phyloP scores from a whole-genome alignment of 2,797 vertebrate genomes.

The Macropodus opercularis region DNA sequence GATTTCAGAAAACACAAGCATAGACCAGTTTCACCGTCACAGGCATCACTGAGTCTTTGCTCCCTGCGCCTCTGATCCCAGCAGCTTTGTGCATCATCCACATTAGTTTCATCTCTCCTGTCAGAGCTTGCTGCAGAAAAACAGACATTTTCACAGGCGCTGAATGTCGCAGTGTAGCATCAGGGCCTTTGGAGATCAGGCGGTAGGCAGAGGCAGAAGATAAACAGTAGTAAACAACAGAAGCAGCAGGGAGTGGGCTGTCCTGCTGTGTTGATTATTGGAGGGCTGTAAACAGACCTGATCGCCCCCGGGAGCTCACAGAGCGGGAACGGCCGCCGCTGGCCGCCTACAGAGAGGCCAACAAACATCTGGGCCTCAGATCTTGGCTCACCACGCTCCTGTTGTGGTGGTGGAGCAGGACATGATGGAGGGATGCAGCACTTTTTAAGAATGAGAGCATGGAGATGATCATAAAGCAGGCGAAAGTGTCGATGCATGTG shows the following conservation, averaged over 20 bases:
- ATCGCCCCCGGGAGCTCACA: constrained; percentile 33
- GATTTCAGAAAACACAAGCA: background rate
- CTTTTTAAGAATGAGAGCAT: background rate
- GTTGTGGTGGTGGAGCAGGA: constrained; percentile 23
- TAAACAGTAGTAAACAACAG: constrained; percentile 78
- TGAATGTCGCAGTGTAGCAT: constrained; percentile 27
- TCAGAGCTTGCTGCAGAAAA: constrained; percentile 26
- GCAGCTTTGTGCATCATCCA: constrained; percentile 17
- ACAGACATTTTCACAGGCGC: constrained; percentile 41
- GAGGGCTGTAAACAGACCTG: constrained; percentile 70
- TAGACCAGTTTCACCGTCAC: constrained; percentile 3
- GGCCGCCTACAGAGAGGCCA: constrained; percentile 59
- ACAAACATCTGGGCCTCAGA: constrained; percentile 73
- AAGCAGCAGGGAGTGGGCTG: constrained; percentile 53
- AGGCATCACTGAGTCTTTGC: constrained; percentile 1
- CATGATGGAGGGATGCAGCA: background rate
- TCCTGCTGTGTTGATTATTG: constrained; percentile 77
- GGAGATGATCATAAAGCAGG: background rate
- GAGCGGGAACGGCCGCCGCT: constrained; percentile 64
- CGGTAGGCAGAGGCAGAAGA: constrained; percentile 41
- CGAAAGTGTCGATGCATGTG: background rate
- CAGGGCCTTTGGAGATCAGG: constrained; percentile 53
- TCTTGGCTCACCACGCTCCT: constrained; percentile 39
- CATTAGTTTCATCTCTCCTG: constrained; percentile 17
- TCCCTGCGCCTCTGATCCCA: background rate